These are phyloP conservation scores for Oryzias javanicus DNA, from an alignment of 2,113 vertebrate species.

Conservation along the genomic window DNA sequence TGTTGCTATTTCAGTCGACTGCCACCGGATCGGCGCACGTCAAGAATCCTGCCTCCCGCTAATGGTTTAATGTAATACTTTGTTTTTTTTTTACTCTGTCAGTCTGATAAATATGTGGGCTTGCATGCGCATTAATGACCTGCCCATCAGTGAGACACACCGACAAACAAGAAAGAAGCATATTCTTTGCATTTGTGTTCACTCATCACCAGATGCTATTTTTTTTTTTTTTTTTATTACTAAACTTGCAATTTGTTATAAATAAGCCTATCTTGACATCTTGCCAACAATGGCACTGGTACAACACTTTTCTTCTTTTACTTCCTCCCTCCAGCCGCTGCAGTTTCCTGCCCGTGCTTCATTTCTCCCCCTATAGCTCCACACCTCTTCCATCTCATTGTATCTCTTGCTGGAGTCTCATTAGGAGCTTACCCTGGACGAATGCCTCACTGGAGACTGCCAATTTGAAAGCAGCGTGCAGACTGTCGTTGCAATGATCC, in stretches of 20 bases:
- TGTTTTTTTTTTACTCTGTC: conserved; percentile 36
- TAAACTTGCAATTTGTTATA: conserved; percentile 14
- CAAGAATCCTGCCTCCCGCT: conserved; percentile 40
- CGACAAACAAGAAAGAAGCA: neutral
- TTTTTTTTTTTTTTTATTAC: conserved; percentile 36
- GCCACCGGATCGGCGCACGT: conserved; percentile 27
- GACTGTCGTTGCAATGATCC: conserved; percentile 3
- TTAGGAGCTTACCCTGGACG: conserved; percentile 53
- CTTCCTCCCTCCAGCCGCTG: conserved; percentile 6
- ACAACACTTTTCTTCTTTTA: conserved; percentile 36
- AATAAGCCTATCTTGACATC: conserved; percentile 17
- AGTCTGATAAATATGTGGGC: conserved; percentile 34
- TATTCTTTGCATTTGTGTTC: conserved; percentile 8
- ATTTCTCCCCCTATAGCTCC: conserved; percentile 11
- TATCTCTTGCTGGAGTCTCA: conserved; percentile 45
- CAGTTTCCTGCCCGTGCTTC: conserved; percentile 20
- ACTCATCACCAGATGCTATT: conserved; percentile 16
- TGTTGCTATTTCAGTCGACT: conserved; percentile 46
- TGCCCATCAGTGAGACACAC: conserved; percentile 43
- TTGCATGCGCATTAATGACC: conserved; percentile 47
- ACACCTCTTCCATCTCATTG: conserved; percentile 40
- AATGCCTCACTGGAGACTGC: conserved; percentile 35
- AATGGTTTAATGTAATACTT: conserved; percentile 50
- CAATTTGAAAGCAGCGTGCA: conserved; percentile 31
- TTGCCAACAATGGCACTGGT: conserved; percentile 17